Evolutionary conservation across 1,140 invertebrate genomes (phyloP).

Genomic region (Centruroides vittatus): DNA sequence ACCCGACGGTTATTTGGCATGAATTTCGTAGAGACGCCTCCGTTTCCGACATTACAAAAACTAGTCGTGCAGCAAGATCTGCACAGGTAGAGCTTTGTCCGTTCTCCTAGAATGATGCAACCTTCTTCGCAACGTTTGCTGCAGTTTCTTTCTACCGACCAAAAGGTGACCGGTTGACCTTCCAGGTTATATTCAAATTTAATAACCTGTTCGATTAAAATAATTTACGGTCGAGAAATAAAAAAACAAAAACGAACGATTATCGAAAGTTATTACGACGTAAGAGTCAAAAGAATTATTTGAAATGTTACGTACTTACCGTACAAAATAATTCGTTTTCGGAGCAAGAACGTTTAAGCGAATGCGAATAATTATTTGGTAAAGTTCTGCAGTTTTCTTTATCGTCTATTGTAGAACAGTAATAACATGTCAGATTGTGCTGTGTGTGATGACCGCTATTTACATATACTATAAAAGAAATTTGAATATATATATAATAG

Average conservation of each 20-base stretch:
- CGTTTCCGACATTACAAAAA: conserved; percentile 58
- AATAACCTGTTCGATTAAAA: conserved; percentile 5
- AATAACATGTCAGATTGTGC: conserved; percentile 11
- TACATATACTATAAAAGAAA: no score
- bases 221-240: neutral
- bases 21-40: neutral
- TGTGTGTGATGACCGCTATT: neutral
- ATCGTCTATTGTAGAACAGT: conserved; percentile 9
- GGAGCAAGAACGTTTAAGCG: conserved; percentile 2
- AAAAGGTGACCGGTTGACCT: conserved; percentile 31
- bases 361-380: conserved; percentile 1
- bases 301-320: conserved; percentile 1
- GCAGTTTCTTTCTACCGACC: conserved; percentile 66
- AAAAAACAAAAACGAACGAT: no score
- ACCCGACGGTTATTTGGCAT: no score
- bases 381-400: conserved; percentile 7
- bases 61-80: conserved; percentile 58
- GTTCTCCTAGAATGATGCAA: conserved; percentile 54
- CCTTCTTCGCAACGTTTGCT: conserved; percentile 63
- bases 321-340: conserved; percentile 13
- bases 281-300: no score
- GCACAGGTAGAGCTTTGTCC: conserved; percentile 68
- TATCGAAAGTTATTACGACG: neutral
- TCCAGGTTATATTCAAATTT: conserved; percentile 10
- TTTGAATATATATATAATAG: no score